Evolutionary conservation across 2,888 invertebrate species (phyloP), one percentile per base, ranked within the genome.

Genomic region (Penaeus monodon): DNA sequence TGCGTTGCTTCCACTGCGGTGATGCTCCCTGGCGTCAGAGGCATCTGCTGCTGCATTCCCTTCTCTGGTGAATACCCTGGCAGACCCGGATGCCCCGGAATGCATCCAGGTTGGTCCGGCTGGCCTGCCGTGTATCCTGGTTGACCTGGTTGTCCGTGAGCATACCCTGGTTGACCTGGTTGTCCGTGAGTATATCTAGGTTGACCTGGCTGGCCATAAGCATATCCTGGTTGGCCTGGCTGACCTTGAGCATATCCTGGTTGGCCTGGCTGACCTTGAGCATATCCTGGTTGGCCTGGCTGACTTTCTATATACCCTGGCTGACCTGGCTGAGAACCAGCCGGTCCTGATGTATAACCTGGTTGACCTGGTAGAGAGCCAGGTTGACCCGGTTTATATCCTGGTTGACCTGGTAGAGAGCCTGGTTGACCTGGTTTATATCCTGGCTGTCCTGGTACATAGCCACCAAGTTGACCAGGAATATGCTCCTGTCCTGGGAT

Each of bases 1-100:
- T 88, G 88, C 20, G 63, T 64, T 66, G 88, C 81, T 70, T 74
- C 74, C 29, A 57, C 57, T 27, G 79, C 22, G 24, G 77, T 24
- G 20, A 84, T 68, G 24, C 57, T 70, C 68, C 83, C 82, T 20
- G 63, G 63, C 63, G n/a, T 86, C 1, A 84, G 66, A 66, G 27
- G 57, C 73, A 86, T 44, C 29, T 86, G 88, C 12, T 73, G 88
- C 33, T 80, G 22, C 27, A 81, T 38, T 22, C 64, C 66, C 38
- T 44, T 82, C 24, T 29, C 84, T 66, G 77, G 84, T 12, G 44
- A n/a, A 84, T 38, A 68, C 12, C 77, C 65, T 33, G 49, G 20
- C 33, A 68, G 74, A 65, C 63, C 74, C 10, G 44, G 44, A 10
- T 44, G 38, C 0, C n/a, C 44, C 8, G 8, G 44, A 10, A 1